These are phyloP conservation scores for Otus scops DNA, from an alignment of 2,797 vertebrate species.

Conservation along the genomic window DNA sequence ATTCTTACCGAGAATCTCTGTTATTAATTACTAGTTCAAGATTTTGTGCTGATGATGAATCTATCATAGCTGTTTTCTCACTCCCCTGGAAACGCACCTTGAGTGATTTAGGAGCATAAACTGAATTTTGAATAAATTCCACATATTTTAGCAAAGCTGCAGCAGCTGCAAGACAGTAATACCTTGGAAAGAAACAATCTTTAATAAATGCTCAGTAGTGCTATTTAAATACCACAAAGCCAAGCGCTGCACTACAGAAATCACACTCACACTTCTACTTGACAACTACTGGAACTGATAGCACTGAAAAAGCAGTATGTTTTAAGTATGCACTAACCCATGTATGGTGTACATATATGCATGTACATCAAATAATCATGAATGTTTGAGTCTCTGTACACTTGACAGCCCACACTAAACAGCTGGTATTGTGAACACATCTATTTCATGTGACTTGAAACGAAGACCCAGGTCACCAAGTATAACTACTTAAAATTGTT, in stretches of 20 bases:
- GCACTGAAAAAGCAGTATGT: neutral
- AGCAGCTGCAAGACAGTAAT: slow-evolving; percentile 93
- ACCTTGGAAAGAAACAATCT: slow-evolving; percentile 77
- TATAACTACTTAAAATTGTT: neutral
- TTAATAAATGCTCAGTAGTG: neutral
- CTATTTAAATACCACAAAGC: neutral
- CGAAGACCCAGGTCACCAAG: neutral
- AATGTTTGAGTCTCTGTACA: neutral
- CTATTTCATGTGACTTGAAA: neutral
- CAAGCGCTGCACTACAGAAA: neutral
- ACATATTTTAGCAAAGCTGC: slow-evolving; percentile 94
- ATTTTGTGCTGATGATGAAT: slow-evolving; percentile 90
- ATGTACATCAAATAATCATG: neutral
- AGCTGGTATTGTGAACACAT: neutral
- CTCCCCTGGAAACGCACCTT: slow-evolving; percentile 94
- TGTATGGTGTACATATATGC: neutral
- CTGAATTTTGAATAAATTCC: slow-evolving; percentile 93
- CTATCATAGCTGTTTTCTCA: slow-evolving; percentile 96
- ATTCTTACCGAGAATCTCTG: slow-evolving; percentile 87
- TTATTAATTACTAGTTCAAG: slow-evolving; percentile 93
- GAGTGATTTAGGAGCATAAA: slow-evolving; percentile 92
- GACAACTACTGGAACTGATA: neutral
- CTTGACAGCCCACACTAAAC: neutral
- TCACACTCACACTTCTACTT: neutral
- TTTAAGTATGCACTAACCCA: neutral